These are phyloP conservation scores for Ametastegia equiseti DNA, from an alignment of 2,888 invertebrate genomes.

Conservation along the genomic window DNA sequence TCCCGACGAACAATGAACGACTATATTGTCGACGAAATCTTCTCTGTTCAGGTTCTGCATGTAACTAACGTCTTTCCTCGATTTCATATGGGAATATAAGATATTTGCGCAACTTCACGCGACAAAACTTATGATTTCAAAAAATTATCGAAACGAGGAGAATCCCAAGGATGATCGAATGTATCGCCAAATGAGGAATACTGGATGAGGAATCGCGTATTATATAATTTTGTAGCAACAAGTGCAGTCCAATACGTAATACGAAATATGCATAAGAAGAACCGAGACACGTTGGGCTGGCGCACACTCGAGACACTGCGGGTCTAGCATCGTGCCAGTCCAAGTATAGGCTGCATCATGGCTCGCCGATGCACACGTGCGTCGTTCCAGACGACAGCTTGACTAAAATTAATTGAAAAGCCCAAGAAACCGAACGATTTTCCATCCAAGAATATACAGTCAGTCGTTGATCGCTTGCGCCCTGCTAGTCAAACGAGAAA, in stretches of 20 bases:
- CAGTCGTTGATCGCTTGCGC: no score
- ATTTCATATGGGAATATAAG: neutral
- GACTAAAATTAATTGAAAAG: conserved; percentile 48
- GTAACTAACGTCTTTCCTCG: neutral
- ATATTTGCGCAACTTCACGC: neutral
- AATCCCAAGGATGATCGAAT: neutral
- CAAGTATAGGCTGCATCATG: conserved; percentile 46
- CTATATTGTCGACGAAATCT: neutral
- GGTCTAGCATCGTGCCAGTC: conserved; percentile 36
- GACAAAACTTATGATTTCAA: no score
- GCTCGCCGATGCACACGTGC: conserved; percentile 45
- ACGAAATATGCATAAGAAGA: neutral
- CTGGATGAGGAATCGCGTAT: no score
- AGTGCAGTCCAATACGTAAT: conserved; percentile 27
- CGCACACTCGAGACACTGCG: conserved; percentile 43
- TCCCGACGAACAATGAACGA: conserved; percentile 16
- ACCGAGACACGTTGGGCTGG: conserved; percentile 27
- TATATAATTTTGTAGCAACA: neutral
- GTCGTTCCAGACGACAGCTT: neutral
- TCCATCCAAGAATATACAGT: no score
- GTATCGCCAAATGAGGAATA: no score
- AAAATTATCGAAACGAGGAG: no score
- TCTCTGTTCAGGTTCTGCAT: neutral
- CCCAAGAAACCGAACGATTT: neutral
- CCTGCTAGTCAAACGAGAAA: neutral